Conservation (phyloP, 2,888 invertebrate species). For the Serripes groenlandicus region DNA sequence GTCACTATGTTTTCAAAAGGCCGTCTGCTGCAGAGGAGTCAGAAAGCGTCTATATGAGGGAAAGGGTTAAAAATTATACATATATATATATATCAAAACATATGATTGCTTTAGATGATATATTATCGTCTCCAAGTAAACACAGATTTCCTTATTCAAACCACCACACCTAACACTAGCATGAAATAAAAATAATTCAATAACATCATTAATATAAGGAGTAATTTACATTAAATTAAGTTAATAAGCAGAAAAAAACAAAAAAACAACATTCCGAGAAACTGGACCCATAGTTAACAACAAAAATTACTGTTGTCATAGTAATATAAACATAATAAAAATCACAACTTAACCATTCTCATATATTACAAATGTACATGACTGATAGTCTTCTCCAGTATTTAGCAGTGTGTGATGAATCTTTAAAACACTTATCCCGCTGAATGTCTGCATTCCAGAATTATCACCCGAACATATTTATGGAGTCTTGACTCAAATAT, state of each 20-base stretch:
- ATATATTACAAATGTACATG: background rate
- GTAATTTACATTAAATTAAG: slow-evolving; percentile 21
- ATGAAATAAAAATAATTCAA: slow-evolving; percentile 22
- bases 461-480: too few relatives aligned
- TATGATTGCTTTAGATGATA: too few relatives aligned
- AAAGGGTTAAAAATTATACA: too few relatives aligned
- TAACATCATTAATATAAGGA: slow-evolving; percentile 27
- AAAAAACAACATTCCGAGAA: slow-evolving; percentile 76
- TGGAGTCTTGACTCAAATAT: too few relatives aligned
- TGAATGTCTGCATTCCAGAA: too few relatives aligned
- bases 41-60: too few relatives aligned
- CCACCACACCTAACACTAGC: slow-evolving; percentile 14
- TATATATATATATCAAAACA: too few relatives aligned
- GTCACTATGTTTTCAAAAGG: too few relatives aligned
- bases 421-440: too few relatives aligned
- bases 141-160: background rate
- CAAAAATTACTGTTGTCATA: slow-evolving; percentile 45
- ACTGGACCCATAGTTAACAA: slow-evolving; percentile 76
- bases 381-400: too few relatives aligned
- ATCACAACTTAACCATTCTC: slow-evolving; percentile 10
- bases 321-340: slow-evolving; percentile 39
- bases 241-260: slow-evolving; percentile 55
- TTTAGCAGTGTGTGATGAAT: too few relatives aligned
- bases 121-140: slow-evolving; percentile 13
- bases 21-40: too few relatives aligned